phyloP scores from a whole-genome alignment of 2,888 invertebrate genomes.

The Synanthedon formicaeformis region DNA sequence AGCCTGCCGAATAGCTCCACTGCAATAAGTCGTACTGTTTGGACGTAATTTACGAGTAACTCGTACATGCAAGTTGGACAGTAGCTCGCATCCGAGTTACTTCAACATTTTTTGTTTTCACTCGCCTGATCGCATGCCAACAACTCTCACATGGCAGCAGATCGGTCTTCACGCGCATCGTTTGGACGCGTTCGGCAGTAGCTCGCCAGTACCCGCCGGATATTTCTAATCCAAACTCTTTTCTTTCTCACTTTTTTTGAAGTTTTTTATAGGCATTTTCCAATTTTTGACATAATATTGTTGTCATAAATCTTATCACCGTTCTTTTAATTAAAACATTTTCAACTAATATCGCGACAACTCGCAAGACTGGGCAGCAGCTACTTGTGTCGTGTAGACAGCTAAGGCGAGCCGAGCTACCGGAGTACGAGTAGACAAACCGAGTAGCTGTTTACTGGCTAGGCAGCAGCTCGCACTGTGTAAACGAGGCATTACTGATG shows the following conservation, averaged over 20 bases:
- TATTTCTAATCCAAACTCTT: constrained; percentile 7
- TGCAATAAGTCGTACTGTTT: background rate
- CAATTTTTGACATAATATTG: constrained; percentile 1
- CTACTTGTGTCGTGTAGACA: background rate
- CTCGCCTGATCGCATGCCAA: constrained; percentile 7
- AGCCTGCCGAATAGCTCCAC: background rate
- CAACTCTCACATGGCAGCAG: constrained; percentile 12
- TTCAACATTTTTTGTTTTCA: constrained; percentile 4
- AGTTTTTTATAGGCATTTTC: too few relatives aligned
- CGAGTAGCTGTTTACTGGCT: too few relatives aligned
- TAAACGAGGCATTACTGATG: too few relatives aligned
- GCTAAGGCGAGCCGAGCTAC: background rate
- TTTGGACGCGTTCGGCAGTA: constrained; percentile 13
- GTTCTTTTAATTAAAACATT: background rate
- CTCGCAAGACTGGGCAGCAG: too few relatives aligned
- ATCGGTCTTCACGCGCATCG: constrained; percentile 14
- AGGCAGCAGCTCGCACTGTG: too few relatives aligned
- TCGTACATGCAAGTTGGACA: background rate
- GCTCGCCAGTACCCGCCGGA: constrained; percentile 7
- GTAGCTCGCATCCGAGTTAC: background rate
- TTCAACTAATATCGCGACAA: background rate
- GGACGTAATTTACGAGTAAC: background rate
- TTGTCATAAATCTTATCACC: background rate
- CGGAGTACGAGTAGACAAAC: too few relatives aligned
- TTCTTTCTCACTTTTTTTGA: background rate